Evolutionary conservation across 1,140 invertebrate species (phyloP), one percentile per base, ranked within the genome.

Genomic region (Eueides isabella): DNA sequence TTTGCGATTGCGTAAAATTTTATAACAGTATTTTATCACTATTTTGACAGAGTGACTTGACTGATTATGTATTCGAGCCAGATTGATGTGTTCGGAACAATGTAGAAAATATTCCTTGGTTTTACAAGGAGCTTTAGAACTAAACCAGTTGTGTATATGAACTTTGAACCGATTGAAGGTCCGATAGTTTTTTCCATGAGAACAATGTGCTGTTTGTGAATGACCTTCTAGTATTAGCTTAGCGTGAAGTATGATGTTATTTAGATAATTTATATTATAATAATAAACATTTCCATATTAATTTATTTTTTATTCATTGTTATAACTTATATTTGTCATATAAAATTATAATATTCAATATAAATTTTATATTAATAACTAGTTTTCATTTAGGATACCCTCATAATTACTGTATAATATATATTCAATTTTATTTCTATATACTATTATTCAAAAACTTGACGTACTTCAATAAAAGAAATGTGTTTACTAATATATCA

Each of bases 71-170:
- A 84, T 92, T 91, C 89, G 89, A 80, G 85, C 80, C 84, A 79
- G 82, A 79, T 62, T 30, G 75, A 84, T 80, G 80, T 71, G 55
- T 84, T 91, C 87, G 89, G 90, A 91, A 83, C 83, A 83, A 77
- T 84, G 79, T 89, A 90, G 80, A 85, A 86, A 85, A 81, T 87
- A 90, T 84, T 87, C 88, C 90, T 92, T 91, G 91, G 91, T 92
- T 92, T 90, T 91, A 91, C 89, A 92, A 92, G 90, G 91, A 85
- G 81, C 71, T 84, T 89, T 82, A 82, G 79, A 78, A 41, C 63
- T 48, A 64, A 67, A 74, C 2, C 62, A 44, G 31, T 44, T 71
- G 61, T 61, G 68, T 77, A 80, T 71, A 80, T 75, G 71, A 81
- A 78, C 70, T 67, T 77, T 75, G 66, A 81, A 78, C 75, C 65